These are phyloP conservation scores for Bradypodion pumilum DNA, from an alignment of 2,797 vertebrate species.

Conservation along the genomic window DNA sequence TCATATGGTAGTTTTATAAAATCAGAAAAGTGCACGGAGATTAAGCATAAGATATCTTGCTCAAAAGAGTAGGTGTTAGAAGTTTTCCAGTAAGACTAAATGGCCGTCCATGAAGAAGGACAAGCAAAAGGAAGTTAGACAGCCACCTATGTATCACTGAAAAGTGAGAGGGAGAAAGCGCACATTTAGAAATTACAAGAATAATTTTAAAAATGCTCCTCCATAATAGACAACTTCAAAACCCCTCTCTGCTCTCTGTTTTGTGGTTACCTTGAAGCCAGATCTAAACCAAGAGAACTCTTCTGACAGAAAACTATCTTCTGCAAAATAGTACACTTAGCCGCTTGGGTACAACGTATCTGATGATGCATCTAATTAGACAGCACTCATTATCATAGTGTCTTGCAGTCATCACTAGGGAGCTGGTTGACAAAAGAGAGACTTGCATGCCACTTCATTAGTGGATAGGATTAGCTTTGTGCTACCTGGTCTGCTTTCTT, in stretches of 20 bases:
- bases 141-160: neutral
- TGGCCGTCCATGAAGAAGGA: neutral
- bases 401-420: neutral
- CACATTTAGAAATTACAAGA: no score
- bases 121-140: neutral
- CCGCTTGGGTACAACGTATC: no score
- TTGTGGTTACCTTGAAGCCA: neutral
- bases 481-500: neutral
- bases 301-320: neutral
- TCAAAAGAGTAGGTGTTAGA: neutral
- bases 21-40: neutral
- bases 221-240: neutral
- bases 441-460: neutral
- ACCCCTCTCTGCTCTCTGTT: neutral
- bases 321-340: neutral
- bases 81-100: neutral
- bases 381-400: neutral
- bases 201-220: no score
- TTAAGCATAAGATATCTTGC: neutral
- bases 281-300: no score
- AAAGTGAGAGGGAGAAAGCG: no score
- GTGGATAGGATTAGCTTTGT: neutral
- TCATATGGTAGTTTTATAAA: neutral
- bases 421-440: neutral
- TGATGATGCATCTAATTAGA: neutral